phyloP scores from a whole-genome alignment of 2,797 vertebrate species.

The Xiphophorus birchmanni region DNA sequence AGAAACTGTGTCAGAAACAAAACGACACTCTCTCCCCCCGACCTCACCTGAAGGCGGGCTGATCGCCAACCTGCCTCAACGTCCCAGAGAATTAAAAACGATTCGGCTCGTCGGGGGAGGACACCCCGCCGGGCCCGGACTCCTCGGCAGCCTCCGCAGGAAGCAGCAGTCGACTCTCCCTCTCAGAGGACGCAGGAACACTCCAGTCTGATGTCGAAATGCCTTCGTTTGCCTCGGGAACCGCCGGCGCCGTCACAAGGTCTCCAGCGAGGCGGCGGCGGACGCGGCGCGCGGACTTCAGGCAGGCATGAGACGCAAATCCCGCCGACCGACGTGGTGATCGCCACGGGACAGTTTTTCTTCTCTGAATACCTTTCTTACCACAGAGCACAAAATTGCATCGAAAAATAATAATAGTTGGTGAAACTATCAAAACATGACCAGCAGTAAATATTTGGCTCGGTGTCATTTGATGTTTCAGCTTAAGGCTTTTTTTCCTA shows the following conservation, averaged over 20 bases:
- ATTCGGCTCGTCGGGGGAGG: conserved; percentile 65
- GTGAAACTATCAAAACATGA: conserved; percentile 68
- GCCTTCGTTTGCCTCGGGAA: conserved; percentile 69
- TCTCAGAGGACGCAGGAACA: conserved; percentile 65
- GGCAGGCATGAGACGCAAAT: conserved; percentile 83
- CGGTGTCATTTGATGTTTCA: conserved; percentile 82
- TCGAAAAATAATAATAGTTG: conserved; percentile 25
- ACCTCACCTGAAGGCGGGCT: conserved; percentile 77
- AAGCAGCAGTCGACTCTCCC: conserved; percentile 63
- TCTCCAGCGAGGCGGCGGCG: conserved; percentile 77
- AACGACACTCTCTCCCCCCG: conserved; percentile 76
- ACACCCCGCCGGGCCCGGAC: conserved; percentile 48
- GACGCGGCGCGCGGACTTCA: conserved; percentile 78
- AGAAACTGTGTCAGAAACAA: conserved; percentile 30
- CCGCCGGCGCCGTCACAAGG: conserved; percentile 82
- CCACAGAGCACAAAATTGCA: conserved; percentile 81
- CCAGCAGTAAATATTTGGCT: conserved; percentile 78
- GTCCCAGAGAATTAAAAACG: conserved; percentile 52
- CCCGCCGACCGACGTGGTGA: conserved; percentile 81
- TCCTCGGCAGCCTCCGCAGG: conserved; percentile 66
- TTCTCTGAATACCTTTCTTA: conserved; percentile 76
- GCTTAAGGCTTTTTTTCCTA: conserved; percentile 62
- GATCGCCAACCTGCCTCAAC: conserved; percentile 52
- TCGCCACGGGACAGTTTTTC: conserved; percentile 77
- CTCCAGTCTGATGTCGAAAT: conserved; percentile 70